Conservation (phyloP, 2,113 vertebrate species). For the Empidonax alnorum region DNA sequence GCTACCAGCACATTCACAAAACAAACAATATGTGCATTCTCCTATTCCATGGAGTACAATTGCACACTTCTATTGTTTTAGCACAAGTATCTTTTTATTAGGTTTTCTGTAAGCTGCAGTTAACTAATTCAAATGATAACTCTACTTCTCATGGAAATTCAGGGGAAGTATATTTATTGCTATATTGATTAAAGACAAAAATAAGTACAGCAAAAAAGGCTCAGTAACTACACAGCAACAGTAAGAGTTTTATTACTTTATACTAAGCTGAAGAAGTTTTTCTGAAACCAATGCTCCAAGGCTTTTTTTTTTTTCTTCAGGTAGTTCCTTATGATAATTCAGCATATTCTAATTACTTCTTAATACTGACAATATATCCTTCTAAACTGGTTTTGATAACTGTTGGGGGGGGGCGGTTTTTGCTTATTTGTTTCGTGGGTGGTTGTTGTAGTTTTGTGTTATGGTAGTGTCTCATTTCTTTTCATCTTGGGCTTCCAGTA, state of each 20-base stretch:
- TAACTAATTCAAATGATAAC: neutral
- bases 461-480: neutral
- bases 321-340: neutral
- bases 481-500: neutral
- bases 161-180: neutral
- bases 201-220: neutral
- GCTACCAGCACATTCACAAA: neutral
- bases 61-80: neutral
- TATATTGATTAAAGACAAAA: neutral
- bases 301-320: neutral
- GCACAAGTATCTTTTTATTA: neutral
- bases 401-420: neutral
- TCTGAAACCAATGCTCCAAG: neutral
- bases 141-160: neutral
- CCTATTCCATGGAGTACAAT: neutral
- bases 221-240: neutral
- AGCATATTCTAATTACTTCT: neutral
- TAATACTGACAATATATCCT: neutral
- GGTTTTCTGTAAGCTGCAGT: neutral
- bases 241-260: neutral
- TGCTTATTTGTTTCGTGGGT: neutral
- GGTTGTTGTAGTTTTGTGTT: neutral
- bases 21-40: neutral
- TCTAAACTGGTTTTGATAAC: neutral
- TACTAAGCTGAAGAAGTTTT: neutral